phyloP scores from a whole-genome alignment of 2,888 invertebrate species.

The Drosophila affinis region DNA sequence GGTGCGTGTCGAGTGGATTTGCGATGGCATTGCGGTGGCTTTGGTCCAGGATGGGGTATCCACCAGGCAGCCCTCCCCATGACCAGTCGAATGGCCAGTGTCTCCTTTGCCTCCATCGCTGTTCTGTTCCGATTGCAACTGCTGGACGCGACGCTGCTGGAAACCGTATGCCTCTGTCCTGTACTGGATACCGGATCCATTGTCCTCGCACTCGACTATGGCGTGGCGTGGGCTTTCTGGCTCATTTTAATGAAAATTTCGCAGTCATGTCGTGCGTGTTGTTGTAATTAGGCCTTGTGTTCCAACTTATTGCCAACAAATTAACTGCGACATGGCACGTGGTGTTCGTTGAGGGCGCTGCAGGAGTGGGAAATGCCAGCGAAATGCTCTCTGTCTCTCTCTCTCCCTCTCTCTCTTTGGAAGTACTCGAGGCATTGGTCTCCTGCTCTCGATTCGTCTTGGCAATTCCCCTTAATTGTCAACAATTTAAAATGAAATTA shows the following conservation, averaged over 20 bases:
- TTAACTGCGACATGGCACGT: constrained; percentile 82
- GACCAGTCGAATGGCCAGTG: constrained; percentile 62
- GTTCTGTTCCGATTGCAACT: constrained; percentile 47
- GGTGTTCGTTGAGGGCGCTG: constrained; percentile 49
- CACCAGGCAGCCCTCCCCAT: constrained; percentile 80
- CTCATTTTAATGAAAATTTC: constrained; percentile 80
- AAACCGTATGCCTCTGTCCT: constrained; percentile 5
- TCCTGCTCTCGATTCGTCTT: constrained; percentile 66
- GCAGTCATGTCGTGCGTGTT: constrained; percentile 77
- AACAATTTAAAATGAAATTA: constrained; percentile 81
- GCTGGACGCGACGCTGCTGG: constrained; percentile 24
- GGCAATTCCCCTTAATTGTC: constrained; percentile 80
- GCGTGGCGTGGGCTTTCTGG: constrained; percentile 9
- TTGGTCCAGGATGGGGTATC: constrained; percentile 57
- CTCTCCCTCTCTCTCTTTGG: not conserved
- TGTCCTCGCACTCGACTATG: constrained; percentile 9
- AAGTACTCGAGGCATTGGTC: constrained; percentile 12
- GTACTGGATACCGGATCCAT: constrained; percentile 13
- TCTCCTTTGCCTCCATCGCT: constrained; percentile 67
- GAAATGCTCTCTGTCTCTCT: not conserved
- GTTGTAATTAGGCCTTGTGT: constrained; percentile 80
- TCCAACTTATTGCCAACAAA: constrained; percentile 82
- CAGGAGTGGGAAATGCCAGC: not conserved
- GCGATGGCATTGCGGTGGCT: constrained; percentile 6
- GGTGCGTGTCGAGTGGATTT: constrained; percentile 10